A percentile compares a stretch with the other conserved stretches of the same genome.
phyloP scores from a whole-genome alignment of 2,888 invertebrate genomes.

The Tetragnatha montana region DNA sequence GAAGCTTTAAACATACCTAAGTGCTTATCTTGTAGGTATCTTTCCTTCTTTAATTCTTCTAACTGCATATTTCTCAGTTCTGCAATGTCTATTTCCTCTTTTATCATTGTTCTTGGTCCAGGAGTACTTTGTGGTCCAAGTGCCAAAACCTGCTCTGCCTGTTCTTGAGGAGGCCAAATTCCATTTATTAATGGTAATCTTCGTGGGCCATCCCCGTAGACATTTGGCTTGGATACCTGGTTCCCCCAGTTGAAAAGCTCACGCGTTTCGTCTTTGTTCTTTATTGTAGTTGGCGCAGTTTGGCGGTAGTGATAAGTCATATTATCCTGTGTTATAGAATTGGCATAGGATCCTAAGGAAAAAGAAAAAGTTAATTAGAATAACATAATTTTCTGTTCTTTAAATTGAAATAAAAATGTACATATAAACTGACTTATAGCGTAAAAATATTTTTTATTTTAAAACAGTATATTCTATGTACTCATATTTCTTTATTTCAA shows the following conservation, averaged over 20 bases:
- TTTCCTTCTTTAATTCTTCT: constrained; percentile 54
- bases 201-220: constrained; percentile 61
- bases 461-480: too few relatives aligned
- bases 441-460: too few relatives aligned
- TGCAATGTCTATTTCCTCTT: constrained; percentile 68
- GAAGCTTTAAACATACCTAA: background rate
- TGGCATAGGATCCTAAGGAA: background rate
- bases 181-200: constrained; percentile 69
- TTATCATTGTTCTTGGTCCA: constrained; percentile 50
- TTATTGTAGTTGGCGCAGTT: background rate
- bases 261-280: constrained; percentile 25
- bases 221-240: background rate
- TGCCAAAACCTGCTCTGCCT: constrained; percentile 47
- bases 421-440: too few relatives aligned
- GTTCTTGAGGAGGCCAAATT: constrained; percentile 55
- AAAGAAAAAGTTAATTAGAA: background rate
- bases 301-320: constrained; percentile 20
- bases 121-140: constrained; percentile 62
- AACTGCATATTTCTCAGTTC: constrained; percentile 62
- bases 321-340: background rate
- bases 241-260: constrained; percentile 65
- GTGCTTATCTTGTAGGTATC: constrained; percentile 6
- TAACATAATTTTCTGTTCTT: too few relatives aligned
- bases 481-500: too few relatives aligned
- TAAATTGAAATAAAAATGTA: too few relatives aligned